A percentile compares a stretch with the other conserved stretches of the same genome.
These are phyloP conservation scores for Scolanthus callimorphus DNA, from an alignment of 92 coral and sea anemone species.

Conservation along the genomic window DNA sequence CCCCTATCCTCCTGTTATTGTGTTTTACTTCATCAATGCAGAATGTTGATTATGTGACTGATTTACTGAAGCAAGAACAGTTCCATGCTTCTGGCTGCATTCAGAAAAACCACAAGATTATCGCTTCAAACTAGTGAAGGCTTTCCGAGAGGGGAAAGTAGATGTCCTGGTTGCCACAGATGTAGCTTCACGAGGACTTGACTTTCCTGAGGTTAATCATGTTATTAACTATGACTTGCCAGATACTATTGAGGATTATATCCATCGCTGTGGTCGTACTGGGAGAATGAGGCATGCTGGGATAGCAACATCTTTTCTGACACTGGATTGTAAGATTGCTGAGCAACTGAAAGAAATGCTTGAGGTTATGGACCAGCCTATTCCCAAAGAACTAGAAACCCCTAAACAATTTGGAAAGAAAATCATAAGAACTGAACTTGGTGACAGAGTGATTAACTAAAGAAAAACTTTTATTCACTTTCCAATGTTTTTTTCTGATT, in stretches of 20 bases:
- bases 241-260: constrained; percentile 82
- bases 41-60: constrained; percentile 89
- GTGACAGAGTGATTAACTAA: constrained; percentile 70
- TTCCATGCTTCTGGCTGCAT: constrained; percentile 93
- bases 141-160: constrained; percentile 84
- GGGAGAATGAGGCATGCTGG: constrained; percentile 93
- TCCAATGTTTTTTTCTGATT: too few relatives aligned
- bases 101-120: constrained; percentile 90
- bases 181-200: constrained; percentile 93
- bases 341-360: constrained; percentile 85
- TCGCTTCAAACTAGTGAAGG: constrained; percentile 75
- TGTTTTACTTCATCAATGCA: constrained; percentile 91
- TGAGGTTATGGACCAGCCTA: constrained; percentile 73
- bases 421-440: constrained; percentile 86
- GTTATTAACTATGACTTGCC: constrained; percentile 92
- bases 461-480: too few relatives aligned
- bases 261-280: constrained; percentile 97
- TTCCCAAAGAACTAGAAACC: constrained; percentile 85
- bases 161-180: constrained; percentile 93
- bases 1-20: constrained; percentile 94
- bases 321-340: constrained; percentile 95
- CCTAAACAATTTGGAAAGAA: constrained; percentile 91
- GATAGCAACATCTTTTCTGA: constrained; percentile 84
- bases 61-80: constrained; percentile 82
- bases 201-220: constrained; percentile 95